Base-by-base conservation (phyloP, 2,113 vertebrate genomes). In the Podarcis muralis region DNA sequence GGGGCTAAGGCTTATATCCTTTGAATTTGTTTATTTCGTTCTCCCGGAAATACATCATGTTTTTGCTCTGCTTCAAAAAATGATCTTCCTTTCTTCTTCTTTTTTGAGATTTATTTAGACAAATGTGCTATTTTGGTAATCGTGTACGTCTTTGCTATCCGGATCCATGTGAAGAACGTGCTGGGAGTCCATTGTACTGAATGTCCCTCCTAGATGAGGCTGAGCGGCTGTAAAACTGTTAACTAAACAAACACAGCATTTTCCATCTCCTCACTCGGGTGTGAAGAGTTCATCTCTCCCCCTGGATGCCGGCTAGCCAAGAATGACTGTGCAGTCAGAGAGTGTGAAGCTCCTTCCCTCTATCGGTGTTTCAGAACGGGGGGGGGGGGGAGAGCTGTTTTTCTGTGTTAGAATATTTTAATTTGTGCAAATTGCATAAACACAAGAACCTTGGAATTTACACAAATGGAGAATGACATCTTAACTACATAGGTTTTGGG, bases 71-170 rank as follows among this genome's bases (percentile, higher is more conserved):
- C 32, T 71, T 82, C 83, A 84, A 88, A 89, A 89, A 87, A n/a
- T 86, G 40, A 48, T 35, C 16, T 66, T 27, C 62, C 20, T 6
- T 37, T 35, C 53, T 35, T 53, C 6, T 90, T 59, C 2, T 3
- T 37, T 11, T 2, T 65, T 57, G 69, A n/a, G 48, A n/a, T 87
- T 94, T 92, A 72, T 93, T 94, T 94, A 91, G 74, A 88, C 87
- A 88, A 87, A 6, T 20, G 35, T 18, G 3, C 83, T 89, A 91
- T 91, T n/a, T 1, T 1, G 65, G 87, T 37, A 83, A 66, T 37
- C 68, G 22, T 87, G 25, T 87, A 86, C 86, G 27, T 76, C 7
- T 25, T 43, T 23, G 15, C 32, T 71, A 8, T 91, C 86, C 86
- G 90, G 89, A 84, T 91, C 32, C 32, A 11, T 75, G 37, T 0